Evolutionary conservation across 2,888 invertebrate genomes (phyloP).

Genomic region (Branchipolynoe longqiensis): DNA sequence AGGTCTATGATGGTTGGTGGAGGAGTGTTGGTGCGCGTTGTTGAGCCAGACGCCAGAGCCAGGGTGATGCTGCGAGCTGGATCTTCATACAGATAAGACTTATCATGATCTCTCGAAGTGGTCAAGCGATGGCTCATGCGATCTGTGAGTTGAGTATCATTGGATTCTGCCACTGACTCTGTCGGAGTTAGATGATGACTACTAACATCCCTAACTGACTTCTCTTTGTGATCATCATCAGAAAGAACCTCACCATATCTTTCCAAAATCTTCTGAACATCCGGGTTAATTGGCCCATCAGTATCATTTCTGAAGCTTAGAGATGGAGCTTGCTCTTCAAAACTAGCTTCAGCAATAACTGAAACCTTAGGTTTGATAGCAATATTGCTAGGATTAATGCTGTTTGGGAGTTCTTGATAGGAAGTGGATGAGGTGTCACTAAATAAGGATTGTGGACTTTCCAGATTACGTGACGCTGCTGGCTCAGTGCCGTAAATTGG

Average conservation of each 20-base stretch:
- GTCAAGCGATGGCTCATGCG: neutral
- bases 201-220: neutral
- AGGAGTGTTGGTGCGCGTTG: constrained; percentile 37
- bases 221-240: constrained; percentile 50
- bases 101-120: neutral
- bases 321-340: neutral
- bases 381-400: neutral
- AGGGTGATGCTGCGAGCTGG: constrained; percentile 62
- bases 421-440: constrained; percentile 31
- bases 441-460: constrained; percentile 26
- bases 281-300: constrained; percentile 62
- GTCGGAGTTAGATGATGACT: constrained; percentile 1
- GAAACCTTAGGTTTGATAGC: neutral
- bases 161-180: constrained; percentile 17
- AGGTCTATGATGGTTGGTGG: constrained; percentile 18
- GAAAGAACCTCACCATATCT: constrained; percentile 63
- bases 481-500: neutral
- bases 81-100: constrained; percentile 61
- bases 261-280: constrained; percentile 63
- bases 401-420: constrained; percentile 50
- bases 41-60: constrained; percentile 32
- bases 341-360: neutral
- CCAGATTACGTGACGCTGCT: neutral
- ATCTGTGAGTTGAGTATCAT: constrained; percentile 12
- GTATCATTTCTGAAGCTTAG: constrained; percentile 1